phyloP scores from a whole-genome alignment of 2,113 vertebrate genomes.

The Siphamia tubifer region DNA sequence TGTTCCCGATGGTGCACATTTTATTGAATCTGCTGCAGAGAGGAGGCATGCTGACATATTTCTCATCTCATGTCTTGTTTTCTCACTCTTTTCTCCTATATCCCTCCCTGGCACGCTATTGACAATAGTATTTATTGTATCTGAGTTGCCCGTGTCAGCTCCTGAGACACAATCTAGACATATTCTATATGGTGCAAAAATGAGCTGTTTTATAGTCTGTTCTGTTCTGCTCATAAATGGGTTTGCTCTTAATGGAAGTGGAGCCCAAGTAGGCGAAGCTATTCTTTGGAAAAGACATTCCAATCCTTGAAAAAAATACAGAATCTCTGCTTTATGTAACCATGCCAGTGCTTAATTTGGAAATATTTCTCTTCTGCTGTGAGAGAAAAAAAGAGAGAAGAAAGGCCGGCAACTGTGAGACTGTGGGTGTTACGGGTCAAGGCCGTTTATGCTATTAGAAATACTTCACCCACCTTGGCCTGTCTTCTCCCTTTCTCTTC shows the following conservation, averaged over 20 bases:
- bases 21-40: constrained; percentile 27
- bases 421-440: constrained; percentile 45
- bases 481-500: not conserved
- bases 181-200: not conserved
- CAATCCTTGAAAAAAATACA: constrained; percentile 15
- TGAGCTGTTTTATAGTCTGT: not conserved
- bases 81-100: constrained; percentile 13
- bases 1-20: constrained; percentile 13
- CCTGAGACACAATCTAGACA: not conserved
- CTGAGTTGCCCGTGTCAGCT: constrained; percentile 7
- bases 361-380: constrained; percentile 13
- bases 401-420: constrained; percentile 14
- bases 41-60: constrained; percentile 29
- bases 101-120: constrained; percentile 5
- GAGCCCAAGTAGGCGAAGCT: not conserved
- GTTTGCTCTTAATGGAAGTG: constrained; percentile 14
- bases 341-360: not conserved
- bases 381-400: constrained; percentile 13
- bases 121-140: constrained; percentile 25
- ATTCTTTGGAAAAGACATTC: not conserved
- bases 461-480: constrained; percentile 44
- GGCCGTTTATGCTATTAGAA: constrained; percentile 43
- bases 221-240: not conserved
- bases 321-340: constrained; percentile 36
- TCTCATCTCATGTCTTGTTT: constrained; percentile 16